Percentiles rank a stretch among this genome's conserved stretches.
These are phyloP conservation scores for Drosophila guanche DNA, from an alignment of 1,140 invertebrate species.

Conservation along the genomic window DNA sequence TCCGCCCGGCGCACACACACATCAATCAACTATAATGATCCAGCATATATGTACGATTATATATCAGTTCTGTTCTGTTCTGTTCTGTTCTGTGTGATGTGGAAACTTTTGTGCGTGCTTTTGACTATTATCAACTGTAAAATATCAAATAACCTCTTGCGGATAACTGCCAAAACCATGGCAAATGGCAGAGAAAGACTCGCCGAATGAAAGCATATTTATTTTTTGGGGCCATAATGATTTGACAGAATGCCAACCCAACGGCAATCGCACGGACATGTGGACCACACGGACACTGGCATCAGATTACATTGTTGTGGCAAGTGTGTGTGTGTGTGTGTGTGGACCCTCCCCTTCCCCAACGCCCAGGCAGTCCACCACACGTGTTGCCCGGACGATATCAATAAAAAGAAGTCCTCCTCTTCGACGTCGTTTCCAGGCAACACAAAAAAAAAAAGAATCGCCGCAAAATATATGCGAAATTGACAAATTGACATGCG, in stretches of 20 bases:
- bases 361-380: slow-evolving; percentile 21
- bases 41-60: slow-evolving; percentile 41
- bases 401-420: slow-evolving; percentile 67
- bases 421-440: slow-evolving; percentile 55
- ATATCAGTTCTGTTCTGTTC: too few species aligned
- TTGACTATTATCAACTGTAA: slow-evolving; percentile 75
- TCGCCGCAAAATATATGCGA: slow-evolving; percentile 63
- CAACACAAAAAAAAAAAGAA: slow-evolving; percentile 37
- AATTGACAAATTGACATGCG: slow-evolving; percentile 80
- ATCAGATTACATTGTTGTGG: slow-evolving; percentile 82
- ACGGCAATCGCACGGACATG: slow-evolving; percentile 28
- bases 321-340: slow-evolving; percentile 32
- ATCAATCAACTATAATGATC: slow-evolving; percentile 79
- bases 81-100: slow-evolving; percentile 16
- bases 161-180: slow-evolving; percentile 79
- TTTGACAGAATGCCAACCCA: slow-evolving; percentile 56
- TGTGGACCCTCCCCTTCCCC: slow-evolving; percentile 29
- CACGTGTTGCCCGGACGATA: slow-evolving; percentile 79
- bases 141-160: slow-evolving; percentile 72
- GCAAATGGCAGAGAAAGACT: slow-evolving; percentile 43
- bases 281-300: slow-evolving; percentile 57
- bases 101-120: slow-evolving; percentile 58
- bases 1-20: slow-evolving; percentile 13
- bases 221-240: slow-evolving; percentile 64
- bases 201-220: slow-evolving; percentile 55